phyloP scores from a whole-genome alignment of 2,888 invertebrate species.

The Alloplasta piceator region DNA sequence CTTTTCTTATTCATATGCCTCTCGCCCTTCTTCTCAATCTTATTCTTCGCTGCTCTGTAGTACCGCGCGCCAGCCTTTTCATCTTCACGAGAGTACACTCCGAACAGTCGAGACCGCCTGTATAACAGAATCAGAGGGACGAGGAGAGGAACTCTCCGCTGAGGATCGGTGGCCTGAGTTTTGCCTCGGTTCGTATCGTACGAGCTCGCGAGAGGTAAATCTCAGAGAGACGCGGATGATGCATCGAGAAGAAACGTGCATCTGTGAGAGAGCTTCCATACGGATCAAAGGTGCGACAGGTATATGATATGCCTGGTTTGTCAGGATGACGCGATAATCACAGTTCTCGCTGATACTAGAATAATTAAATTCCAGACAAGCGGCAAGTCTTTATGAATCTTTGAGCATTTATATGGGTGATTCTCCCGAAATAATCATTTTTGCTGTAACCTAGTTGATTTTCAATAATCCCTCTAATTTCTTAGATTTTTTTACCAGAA shows the following conservation, averaged over 20 bases:
- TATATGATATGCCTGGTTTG: conserved; percentile 79
- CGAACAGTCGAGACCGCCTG: conserved; percentile 5
- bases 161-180: conserved; percentile 41
- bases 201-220: conserved; percentile 5
- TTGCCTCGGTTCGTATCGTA: conserved; percentile 42
- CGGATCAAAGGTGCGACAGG: conserved; percentile 78
- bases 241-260: conserved; percentile 54
- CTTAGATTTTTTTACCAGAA: too few species aligned
- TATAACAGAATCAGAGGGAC: conserved; percentile 21
- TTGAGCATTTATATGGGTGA: conserved; percentile 61
- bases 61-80: conserved; percentile 49
- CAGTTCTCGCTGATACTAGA: conserved; percentile 74
- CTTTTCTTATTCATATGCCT: conserved; percentile 20
- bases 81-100: conserved; percentile 33
- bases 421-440: too few species aligned
- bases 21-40: conserved; percentile 21
- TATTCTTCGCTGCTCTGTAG: conserved; percentile 25
- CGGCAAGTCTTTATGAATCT: conserved; percentile 6
- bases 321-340: conserved; percentile 80
- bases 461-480: too few species aligned
- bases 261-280: conserved; percentile 65
- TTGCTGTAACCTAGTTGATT: too few species aligned
- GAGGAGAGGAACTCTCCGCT: conserved; percentile 53
- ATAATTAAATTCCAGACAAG: conserved; percentile 79
- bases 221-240: conserved; percentile 41